These are phyloP conservation scores for Nerophis ophidion DNA, from an alignment of 2,113 vertebrate genomes.

Conservation along the genomic window DNA sequence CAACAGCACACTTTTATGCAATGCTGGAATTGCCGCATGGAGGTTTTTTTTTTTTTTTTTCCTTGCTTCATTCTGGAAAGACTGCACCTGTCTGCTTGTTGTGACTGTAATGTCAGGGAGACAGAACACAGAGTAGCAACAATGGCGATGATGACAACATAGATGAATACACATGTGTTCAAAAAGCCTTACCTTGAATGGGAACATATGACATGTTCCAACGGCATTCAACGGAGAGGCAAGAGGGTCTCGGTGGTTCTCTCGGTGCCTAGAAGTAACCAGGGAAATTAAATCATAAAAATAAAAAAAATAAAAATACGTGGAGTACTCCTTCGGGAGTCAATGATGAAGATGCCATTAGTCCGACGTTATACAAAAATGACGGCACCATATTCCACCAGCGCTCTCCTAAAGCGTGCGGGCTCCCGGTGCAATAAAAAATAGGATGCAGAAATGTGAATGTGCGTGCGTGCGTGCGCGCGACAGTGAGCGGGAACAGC, in stretches of 20 bases:
- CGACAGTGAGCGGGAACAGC: conserved; percentile 18
- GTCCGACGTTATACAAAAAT: conserved; percentile 58
- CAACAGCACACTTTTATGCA: conserved; percentile 40
- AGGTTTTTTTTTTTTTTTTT: conserved; percentile 14
- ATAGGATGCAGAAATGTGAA: conserved; percentile 56
- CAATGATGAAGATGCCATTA: conserved; percentile 65
- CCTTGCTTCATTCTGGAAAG: conserved; percentile 26
- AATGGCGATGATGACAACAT: conserved; percentile 42
- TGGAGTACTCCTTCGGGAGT: conserved; percentile 41
- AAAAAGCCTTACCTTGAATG: conserved; percentile 73
- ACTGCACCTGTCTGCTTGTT: conserved; percentile 60
- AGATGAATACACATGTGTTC: neutral
- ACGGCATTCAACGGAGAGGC: conserved; percentile 68
- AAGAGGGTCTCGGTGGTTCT: conserved; percentile 32
- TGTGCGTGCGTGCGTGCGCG: conserved; percentile 6
- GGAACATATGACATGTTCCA: conserved; percentile 82
- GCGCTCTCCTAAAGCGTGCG: conserved; percentile 53
- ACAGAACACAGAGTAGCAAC: conserved; percentile 32
- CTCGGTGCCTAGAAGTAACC: conserved; percentile 60
- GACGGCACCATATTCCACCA: conserved; percentile 65
- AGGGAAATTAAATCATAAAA: conserved; percentile 35
- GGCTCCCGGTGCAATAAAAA: conserved; percentile 50
- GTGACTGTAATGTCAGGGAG: conserved; percentile 22
- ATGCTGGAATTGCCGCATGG: conserved; percentile 51
- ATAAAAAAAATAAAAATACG: conserved; percentile 21